Evolutionary conservation across 2,888 invertebrate species (phyloP).

Genomic region (Ochropacha duplaris): DNA sequence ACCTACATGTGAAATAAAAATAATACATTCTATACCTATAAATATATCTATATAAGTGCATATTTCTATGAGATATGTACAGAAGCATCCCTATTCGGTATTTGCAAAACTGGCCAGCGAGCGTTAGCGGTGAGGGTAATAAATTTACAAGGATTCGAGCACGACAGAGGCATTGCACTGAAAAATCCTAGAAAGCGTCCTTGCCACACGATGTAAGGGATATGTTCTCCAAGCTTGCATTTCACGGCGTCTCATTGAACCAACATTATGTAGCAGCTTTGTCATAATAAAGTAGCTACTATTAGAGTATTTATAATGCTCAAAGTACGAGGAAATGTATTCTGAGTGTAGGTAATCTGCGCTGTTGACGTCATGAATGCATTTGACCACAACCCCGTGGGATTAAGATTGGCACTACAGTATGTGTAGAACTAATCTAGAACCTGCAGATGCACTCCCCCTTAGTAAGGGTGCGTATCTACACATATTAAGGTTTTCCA

Average conservation of each 20-base stretch:
- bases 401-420: conserved; percentile 15
- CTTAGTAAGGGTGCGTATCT: neutral
- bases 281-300: neutral
- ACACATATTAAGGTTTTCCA: neutral
- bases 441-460: neutral
- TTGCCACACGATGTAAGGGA: conserved; percentile 25
- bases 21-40: neutral
- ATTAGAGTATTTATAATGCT: conserved; percentile 28
- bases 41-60: conserved; percentile 30
- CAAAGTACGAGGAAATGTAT: conserved; percentile 24
- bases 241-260: conserved; percentile 17
- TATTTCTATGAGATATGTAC: conserved; percentile 53
- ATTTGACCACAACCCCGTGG: conserved; percentile 19
- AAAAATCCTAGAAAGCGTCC: conserved; percentile 68
- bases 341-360: conserved; percentile 16
- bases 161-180: conserved; percentile 71
- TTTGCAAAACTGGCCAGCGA: conserved; percentile 65
- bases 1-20: too few species aligned
- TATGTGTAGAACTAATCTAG: neutral
- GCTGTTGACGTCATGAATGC: conserved; percentile 27
- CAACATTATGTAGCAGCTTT: conserved; percentile 4
- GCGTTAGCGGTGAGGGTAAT: conserved; percentile 63
- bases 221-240: conserved; percentile 22
- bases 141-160: conserved; percentile 75
- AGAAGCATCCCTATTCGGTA: conserved; percentile 54